These are phyloP conservation scores for Theretra japonica DNA, from an alignment of 2,888 invertebrate species.

Conservation along the genomic window DNA sequence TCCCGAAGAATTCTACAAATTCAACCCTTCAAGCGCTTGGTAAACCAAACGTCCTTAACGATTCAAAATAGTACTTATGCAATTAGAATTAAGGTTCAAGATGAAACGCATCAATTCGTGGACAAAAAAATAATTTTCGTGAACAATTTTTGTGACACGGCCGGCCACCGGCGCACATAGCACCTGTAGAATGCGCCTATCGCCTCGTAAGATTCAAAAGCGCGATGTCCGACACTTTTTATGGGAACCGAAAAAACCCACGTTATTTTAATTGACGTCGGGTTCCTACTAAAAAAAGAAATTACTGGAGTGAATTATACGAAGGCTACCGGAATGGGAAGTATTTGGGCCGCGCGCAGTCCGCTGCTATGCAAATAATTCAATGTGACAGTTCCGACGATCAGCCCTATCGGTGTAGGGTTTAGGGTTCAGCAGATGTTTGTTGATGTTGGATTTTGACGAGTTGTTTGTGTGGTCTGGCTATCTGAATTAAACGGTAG, in stretches of 20 bases:
- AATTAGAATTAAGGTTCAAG: conserved; percentile 47
- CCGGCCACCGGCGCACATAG: conserved; percentile 74
- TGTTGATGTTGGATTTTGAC: not conserved
- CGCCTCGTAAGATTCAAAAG: conserved; percentile 79
- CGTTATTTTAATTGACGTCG: conserved; percentile 82
- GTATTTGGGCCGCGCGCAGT: conserved; percentile 63
- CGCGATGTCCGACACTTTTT: conserved; percentile 66
- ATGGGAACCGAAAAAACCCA: conserved; percentile 60
- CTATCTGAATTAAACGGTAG: too few relatives aligned
- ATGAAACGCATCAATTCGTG: conserved; percentile 29
- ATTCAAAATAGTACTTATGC: conserved; percentile 21
- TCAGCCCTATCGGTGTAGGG: conserved; percentile 50
- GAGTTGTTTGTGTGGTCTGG: not conserved
- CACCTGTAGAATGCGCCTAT: conserved; percentile 81
- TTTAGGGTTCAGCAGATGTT: conserved; percentile 35
- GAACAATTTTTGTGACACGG: conserved; percentile 60
- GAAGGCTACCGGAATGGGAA: conserved; percentile 72
- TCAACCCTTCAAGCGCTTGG: not conserved
- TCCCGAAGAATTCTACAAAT: not conserved
- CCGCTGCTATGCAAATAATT: conserved; percentile 77
- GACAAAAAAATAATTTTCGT: conserved; percentile 35
- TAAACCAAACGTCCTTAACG: not conserved
- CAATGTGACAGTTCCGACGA: conserved; percentile 63
- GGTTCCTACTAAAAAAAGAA: conserved; percentile 68
- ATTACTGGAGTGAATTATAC: conserved; percentile 69